These are phyloP conservation scores for Oncopeltus fasciatus DNA, from an alignment of 1,140 invertebrate genomes.

Conservation along the genomic window DNA sequence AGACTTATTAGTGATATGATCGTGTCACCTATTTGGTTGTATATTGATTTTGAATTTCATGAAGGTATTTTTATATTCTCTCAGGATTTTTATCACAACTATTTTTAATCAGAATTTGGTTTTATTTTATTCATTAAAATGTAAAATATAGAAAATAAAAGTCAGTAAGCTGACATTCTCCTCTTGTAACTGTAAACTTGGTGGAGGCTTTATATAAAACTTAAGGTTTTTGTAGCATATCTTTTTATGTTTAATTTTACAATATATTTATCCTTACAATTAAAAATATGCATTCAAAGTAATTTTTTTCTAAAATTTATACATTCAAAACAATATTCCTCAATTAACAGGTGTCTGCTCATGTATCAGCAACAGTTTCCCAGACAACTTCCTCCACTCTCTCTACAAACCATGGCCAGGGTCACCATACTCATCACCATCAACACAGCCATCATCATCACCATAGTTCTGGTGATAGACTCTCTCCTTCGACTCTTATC, in stretches of 20 bases:
- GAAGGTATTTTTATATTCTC: no score
- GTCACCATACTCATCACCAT: constrained; percentile 31
- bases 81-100: no score
- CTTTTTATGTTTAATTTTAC: no score
- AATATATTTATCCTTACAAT: no score
- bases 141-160: no score
- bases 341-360: neutral
- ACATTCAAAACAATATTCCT: neutral
- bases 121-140: no score
- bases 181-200: no score
- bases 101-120: no score
- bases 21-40: no score
- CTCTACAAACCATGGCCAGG: constrained; percentile 31
- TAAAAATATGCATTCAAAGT: neutral
- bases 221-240: constrained; percentile 28
- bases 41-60: no score
- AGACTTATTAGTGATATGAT: no score
- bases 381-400: constrained; percentile 27
- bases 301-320: neutral
- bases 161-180: no score
- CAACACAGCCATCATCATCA: constrained; percentile 32
- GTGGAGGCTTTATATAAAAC: constrained; percentile 28
- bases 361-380: constrained; percentile 26
- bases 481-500: constrained; percentile 18
- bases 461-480: constrained; percentile 22